phyloP scores from a whole-genome alignment of 2,797 vertebrate species.

The Anomalospiza imberbis region DNA sequence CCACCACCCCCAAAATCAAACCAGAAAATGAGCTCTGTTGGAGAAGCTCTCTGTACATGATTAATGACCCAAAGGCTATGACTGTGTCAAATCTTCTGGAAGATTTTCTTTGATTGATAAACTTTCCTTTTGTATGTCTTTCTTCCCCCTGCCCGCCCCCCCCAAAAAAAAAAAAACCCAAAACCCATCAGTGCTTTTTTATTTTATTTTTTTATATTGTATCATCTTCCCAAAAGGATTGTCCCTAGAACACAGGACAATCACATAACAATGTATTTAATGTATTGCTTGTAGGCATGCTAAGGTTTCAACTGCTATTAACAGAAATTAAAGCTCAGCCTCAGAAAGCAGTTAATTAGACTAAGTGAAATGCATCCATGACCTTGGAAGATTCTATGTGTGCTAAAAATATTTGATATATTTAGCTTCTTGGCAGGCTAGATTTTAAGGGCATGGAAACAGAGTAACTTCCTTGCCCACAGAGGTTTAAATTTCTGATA shows the following conservation, averaged over 20 bases:
- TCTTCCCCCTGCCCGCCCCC: rapidly evolving
- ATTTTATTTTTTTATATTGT: not conserved
- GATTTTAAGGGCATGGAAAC: not conserved
- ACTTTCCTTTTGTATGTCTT: not conserved
- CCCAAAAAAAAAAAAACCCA: not conserved
- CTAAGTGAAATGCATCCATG: not conserved
- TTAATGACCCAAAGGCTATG: not conserved
- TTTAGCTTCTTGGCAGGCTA: not conserved
- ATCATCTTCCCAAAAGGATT: not conserved
- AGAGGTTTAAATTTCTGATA: not conserved
- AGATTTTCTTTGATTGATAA: not conserved
- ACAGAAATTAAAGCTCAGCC: not conserved
- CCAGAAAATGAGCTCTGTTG: not conserved
- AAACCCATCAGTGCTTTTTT: too few species aligned
- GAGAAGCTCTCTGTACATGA: not conserved
- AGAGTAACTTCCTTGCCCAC: not conserved
- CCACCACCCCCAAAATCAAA: not conserved
- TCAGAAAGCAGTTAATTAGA: not conserved
- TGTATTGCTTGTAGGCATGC: not conserved
- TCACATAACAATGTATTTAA: not conserved
- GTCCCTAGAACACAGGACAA: not conserved
- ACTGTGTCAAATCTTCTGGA: not conserved
- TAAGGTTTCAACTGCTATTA: not conserved
- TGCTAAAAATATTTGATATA: not conserved
- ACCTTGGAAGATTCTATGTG: not conserved